These are phyloP conservation scores for Eueides isabella DNA, from an alignment of 1,140 invertebrate species.

Conservation along the genomic window DNA sequence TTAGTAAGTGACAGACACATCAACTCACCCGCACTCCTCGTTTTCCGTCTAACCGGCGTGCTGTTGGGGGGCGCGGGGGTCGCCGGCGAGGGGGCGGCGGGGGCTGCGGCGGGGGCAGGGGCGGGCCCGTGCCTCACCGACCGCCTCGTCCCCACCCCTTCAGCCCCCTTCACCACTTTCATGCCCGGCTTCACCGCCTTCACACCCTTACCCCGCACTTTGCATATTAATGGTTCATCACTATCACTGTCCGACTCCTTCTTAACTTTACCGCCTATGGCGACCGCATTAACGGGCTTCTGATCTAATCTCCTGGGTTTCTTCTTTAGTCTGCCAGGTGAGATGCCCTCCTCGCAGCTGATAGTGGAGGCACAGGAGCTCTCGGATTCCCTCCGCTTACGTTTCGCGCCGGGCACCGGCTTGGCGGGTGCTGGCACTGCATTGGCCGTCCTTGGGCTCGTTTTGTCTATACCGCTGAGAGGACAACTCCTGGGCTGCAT, in stretches of 20 bases:
- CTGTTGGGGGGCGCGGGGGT: slow-evolving; percentile 43
- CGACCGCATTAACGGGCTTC: slow-evolving; percentile 43
- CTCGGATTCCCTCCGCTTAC: slow-evolving; percentile 90
- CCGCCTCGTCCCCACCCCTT: slow-evolving; percentile 70
- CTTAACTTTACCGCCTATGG: slow-evolving; percentile 58
- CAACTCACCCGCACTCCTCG: slow-evolving; percentile 84
- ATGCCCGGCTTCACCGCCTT: slow-evolving; percentile 49
- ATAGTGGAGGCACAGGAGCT: slow-evolving; percentile 85
- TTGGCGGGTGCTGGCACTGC: slow-evolving; percentile 48
- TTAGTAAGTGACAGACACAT: neutral
- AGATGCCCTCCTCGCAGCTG: slow-evolving; percentile 83
- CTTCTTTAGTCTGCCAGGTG: slow-evolving; percentile 65
- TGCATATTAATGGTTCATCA: slow-evolving; percentile 90
- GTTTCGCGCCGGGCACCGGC: slow-evolving; percentile 77
- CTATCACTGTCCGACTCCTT: slow-evolving; percentile 88
- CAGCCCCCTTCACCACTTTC: slow-evolving; percentile 51
- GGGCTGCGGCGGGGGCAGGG: slow-evolving; percentile 36
- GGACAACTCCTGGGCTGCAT: slow-evolving; percentile 64
- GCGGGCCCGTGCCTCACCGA: slow-evolving; percentile 65
- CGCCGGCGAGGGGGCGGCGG: slow-evolving; percentile 36
- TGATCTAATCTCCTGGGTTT: slow-evolving; percentile 61
- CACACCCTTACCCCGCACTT: slow-evolving; percentile 82
- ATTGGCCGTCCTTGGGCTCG: slow-evolving; percentile 59
- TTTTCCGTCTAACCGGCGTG: slow-evolving; percentile 81
- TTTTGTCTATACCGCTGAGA: slow-evolving; percentile 71